Base-by-base conservation (phyloP, 2,113 vertebrate genomes). In the Salvelinus namaycush region DNA sequence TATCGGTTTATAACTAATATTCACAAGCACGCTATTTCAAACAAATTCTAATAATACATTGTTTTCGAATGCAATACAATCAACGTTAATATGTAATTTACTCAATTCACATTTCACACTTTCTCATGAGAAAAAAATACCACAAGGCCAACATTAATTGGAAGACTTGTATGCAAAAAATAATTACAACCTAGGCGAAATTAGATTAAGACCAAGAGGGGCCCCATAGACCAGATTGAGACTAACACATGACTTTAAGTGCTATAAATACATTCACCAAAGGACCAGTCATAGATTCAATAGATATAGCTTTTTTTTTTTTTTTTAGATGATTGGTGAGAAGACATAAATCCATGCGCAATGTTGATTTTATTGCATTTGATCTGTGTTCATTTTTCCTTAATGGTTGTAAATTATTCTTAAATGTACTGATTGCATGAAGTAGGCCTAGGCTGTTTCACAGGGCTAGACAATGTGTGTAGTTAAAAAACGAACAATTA, bases 151-250 rank as follows among this genome's bases (percentile, higher is more conserved):
- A 54, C 4, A 54, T 54, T 14, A 54, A 18, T 54, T 18, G 51
- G 39, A 81, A 84, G 87, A 77, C 66, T 87, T 88, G 89, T 86
- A 88, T 89, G 89, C 86, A 88, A 44, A 90, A 90, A 90, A 85
- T 4, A 57, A 57, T 18, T 20, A 20, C 14, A 62, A 14, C 59
- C 7, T 3, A 62, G 13, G n/a, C n/a, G 5, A 62, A n/a, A 62
- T 62, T 62, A 22, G 20, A 62, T 2, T 2, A 8, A 22, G 18
- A 9, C n/a, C 18, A 62, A 11, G n/a, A 62, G n/a, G n/a, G 59
- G 59, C 20, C 59, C n/a, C n/a, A 62, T 11, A 24, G n/a, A 24
- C n/a, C 54, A 57, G 54, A 14, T 57, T 57, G 54, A 57, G 54
- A 57, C 54, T 57, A 57, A 57, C 54, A 57, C 14, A 57, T 57